These are phyloP conservation scores for Eulithis testata DNA, from an alignment of 2,888 invertebrate species.

Conservation along the genomic window DNA sequence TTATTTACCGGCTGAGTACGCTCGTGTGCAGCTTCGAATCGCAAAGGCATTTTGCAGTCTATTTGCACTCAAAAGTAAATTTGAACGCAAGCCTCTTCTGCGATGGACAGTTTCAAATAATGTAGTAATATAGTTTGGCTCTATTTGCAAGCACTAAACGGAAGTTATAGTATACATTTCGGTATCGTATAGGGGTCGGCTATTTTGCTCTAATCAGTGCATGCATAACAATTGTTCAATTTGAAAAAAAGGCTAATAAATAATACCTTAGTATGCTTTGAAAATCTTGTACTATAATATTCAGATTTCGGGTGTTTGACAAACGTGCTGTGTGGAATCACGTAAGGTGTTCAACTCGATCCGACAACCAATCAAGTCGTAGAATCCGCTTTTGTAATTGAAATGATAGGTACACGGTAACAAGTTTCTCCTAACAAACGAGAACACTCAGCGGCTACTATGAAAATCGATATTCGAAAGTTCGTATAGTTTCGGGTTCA, in stretches of 20 bases:
- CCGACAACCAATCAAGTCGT: slow-evolving; percentile 76
- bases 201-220: no score
- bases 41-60: slow-evolving; percentile 12
- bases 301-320: slow-evolving; percentile 31
- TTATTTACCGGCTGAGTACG: slow-evolving; percentile 4
- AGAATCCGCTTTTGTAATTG: slow-evolving; percentile 80
- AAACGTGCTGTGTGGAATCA: slow-evolving; percentile 15
- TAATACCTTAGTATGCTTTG: no score
- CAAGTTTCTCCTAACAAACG: slow-evolving; percentile 81
- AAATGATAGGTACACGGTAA: slow-evolving; percentile 80
- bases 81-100: slow-evolving; percentile 5
- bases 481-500: no score
- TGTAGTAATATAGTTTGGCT: no score
- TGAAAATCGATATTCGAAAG: no score
- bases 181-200: no score
- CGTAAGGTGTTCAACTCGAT: slow-evolving; percentile 30
- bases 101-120: slow-evolving; percentile 2
- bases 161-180: no score
- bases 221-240: no score
- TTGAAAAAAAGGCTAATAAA: no score
- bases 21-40: slow-evolving; percentile 2
- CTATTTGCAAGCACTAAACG: no score
- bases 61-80: slow-evolving; percentile 8
- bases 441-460: slow-evolving; percentile 58
- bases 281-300: not conserved